phyloP scores from a whole-genome alignment of 2,797 vertebrate species.

The Clarias laeviceps region DNA sequence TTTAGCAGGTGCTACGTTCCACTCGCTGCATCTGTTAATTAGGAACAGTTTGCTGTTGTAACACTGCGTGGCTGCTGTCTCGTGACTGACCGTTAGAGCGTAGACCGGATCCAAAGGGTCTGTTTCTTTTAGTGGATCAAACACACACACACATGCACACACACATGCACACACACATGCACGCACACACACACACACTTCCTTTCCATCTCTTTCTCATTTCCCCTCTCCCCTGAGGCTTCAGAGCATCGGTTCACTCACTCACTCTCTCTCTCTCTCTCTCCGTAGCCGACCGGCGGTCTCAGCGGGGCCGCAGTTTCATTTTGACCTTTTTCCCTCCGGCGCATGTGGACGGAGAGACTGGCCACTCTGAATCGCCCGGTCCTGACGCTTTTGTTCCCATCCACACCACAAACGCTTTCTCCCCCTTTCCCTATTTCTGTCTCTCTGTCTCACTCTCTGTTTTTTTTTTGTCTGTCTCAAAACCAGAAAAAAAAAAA shows the following conservation, averaged over 20 bases:
- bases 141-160: conserved; percentile 40
- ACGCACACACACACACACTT: conserved; percentile 20
- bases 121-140: conserved; percentile 50
- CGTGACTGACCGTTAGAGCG: conserved; percentile 73
- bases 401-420: conserved; percentile 31
- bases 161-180: conserved; percentile 38
- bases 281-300: conserved; percentile 60
- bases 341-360: conserved; percentile 53
- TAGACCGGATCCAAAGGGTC: conserved; percentile 69
- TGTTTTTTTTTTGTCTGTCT: background rate
- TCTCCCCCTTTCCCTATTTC: background rate
- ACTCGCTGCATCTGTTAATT: conserved; percentile 77
- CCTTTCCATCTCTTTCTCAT: conserved; percentile 54
- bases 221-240: conserved; percentile 52
- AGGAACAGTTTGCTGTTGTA: conserved; percentile 67
- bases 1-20: conserved; percentile 77
- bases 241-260: conserved; percentile 66
- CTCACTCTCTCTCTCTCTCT: conserved; percentile 62
- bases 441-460: too few relatives aligned
- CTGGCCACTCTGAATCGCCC: conserved; percentile 71
- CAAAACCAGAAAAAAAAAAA: conserved; percentile 22
- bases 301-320: conserved; percentile 71
- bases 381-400: conserved; percentile 69
- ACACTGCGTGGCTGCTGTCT: conserved; percentile 67
- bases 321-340: conserved; percentile 71